Conservation (phyloP, 2,888 invertebrate species). For the Xanthorhoe spadicearia region DNA sequence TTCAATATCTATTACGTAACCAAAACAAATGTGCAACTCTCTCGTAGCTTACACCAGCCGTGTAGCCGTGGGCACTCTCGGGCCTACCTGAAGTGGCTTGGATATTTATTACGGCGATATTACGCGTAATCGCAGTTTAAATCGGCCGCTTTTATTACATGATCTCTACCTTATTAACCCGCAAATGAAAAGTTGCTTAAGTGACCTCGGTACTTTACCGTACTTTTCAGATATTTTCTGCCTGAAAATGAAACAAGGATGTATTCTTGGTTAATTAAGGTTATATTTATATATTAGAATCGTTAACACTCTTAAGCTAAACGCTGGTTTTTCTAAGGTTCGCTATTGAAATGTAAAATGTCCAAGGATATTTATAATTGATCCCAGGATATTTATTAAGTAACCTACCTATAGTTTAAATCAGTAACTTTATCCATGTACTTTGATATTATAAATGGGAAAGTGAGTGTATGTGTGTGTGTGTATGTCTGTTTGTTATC, state of each 20-base stretch:
- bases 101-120: constrained; percentile 80
- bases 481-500: too few relatives aligned
- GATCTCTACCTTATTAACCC: constrained; percentile 67
- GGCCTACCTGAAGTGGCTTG: constrained; percentile 70
- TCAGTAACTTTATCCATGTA: too few relatives aligned
- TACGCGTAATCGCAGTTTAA: constrained; percentile 76
- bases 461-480: too few relatives aligned
- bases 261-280: not conserved
- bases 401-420: too few relatives aligned
- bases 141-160: constrained; percentile 74
- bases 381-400: too few relatives aligned
- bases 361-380: too few relatives aligned
- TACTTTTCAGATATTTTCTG: constrained; percentile 16
- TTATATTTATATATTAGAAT: not conserved
- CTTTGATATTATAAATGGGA: too few relatives aligned
- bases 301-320: not conserved
- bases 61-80: constrained; percentile 43
- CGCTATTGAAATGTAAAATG: too few relatives aligned
- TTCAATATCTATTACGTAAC: not conserved
- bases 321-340: not conserved
- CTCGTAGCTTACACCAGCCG: constrained; percentile 43
- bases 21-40: constrained; percentile 3
- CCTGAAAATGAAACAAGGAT: not conserved
- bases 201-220: constrained; percentile 50
- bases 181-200: constrained; percentile 56